These are phyloP conservation scores for Sinocyclocheilus grahami DNA, from an alignment of 2,113 vertebrate genomes.

Conservation along the genomic window DNA sequence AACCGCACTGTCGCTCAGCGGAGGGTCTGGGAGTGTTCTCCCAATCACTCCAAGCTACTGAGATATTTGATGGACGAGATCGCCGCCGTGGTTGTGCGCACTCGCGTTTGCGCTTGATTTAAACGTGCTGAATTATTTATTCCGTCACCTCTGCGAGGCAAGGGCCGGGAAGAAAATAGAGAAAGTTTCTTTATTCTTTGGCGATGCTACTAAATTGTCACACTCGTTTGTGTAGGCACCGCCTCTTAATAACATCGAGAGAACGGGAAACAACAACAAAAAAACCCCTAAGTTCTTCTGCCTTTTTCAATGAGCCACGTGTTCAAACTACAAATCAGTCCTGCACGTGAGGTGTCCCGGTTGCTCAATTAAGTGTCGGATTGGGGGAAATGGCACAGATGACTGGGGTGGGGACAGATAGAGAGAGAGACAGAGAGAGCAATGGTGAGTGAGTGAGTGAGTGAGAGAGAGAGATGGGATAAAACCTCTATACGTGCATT, in stretches of 20 bases:
- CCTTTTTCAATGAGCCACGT: slow-evolving; percentile 98
- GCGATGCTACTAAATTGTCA: slow-evolving; percentile 90
- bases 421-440: slow-evolving; percentile 11
- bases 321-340: slow-evolving; percentile 98
- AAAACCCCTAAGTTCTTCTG: slow-evolving; percentile 87
- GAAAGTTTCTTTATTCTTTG: slow-evolving; percentile 80
- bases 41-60: slow-evolving; percentile 70
- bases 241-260: slow-evolving; percentile 81
- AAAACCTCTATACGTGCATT: slow-evolving; percentile 68
- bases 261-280: slow-evolving; percentile 53
- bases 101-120: slow-evolving; percentile 69
- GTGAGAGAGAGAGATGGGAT: slow-evolving; percentile 20
- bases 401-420: slow-evolving; percentile 71
- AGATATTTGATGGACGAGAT: slow-evolving; percentile 75
- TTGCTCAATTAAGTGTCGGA: slow-evolving; percentile 91
- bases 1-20: slow-evolving; percentile 70
- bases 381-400: slow-evolving; percentile 71
- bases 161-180: slow-evolving; percentile 68
- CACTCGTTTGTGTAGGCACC: slow-evolving; percentile 85
- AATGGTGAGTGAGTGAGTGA: slow-evolving; percentile 61
- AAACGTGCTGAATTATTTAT: slow-evolving; percentile 76
- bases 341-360: slow-evolving; percentile 96
- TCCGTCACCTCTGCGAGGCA: slow-evolving; percentile 74
- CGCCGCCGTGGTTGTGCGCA: slow-evolving; percentile 68
- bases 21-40: slow-evolving; percentile 75